Conservation (phyloP, 2,797 vertebrate species). For the Chiloscyllium punctatum region DNA sequence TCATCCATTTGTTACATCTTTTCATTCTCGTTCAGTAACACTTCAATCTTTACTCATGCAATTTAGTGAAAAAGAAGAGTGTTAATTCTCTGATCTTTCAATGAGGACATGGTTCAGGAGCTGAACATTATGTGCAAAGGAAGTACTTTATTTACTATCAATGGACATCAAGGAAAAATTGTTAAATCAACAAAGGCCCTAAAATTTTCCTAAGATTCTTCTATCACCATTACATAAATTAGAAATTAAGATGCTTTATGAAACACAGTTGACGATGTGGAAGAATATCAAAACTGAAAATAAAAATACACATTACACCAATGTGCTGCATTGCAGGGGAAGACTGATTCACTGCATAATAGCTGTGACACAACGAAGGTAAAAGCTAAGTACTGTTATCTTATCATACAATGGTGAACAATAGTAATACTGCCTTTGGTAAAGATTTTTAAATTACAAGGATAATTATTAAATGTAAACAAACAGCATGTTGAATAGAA, state of each 20-base stretch:
- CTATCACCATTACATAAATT: not conserved
- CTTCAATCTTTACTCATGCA: not conserved
- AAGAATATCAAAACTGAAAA: not conserved
- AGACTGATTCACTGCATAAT: not conserved
- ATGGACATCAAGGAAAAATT: not conserved
- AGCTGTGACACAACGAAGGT: not conserved
- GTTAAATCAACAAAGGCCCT: not conserved
- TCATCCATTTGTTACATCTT: not conserved
- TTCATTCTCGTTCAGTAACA: not conserved
- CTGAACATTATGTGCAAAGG: not conserved
- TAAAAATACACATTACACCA: not conserved
- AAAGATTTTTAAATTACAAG: not conserved
- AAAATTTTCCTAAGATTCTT: not conserved
- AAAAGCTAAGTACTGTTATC: not conserved
- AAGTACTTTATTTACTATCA: not conserved
- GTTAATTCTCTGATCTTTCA: not conserved
- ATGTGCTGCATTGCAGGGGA: not conserved
- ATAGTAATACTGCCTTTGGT: not conserved
- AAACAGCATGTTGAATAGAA: not conserved
- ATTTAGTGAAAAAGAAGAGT: not conserved
- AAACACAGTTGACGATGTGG: not conserved
- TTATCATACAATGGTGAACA: not conserved
- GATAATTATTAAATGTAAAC: not conserved
- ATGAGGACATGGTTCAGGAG: not conserved
- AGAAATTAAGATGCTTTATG: not conserved